Evolutionary conservation across 2,888 invertebrate genomes (phyloP), one percentile per base, ranked within the genome.

Genomic region (Acrobasis repandana): DNA sequence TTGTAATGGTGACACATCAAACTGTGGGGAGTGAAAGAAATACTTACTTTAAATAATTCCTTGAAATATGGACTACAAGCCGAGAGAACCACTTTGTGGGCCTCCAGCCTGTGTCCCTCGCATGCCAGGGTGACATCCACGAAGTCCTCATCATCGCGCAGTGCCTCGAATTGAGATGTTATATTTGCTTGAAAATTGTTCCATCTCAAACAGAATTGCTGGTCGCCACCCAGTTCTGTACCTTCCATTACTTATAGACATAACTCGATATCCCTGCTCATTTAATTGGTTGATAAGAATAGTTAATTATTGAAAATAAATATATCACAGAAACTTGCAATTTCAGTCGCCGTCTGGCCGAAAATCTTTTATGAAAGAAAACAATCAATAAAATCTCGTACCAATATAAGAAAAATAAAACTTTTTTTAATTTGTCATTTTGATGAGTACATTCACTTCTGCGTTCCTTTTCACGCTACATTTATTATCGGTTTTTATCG

Each of bases 201-300:
- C 97, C 97, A 97, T 93, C 96, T 94, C 91, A 97, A 94, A 94
- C 96, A 96, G 93, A 96, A 96, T 93, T 96, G 96, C 93, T 96
- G 96, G 93, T 96, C 95, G 87, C 94, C 94, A 86, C 91, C 93
- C 90, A 93, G 92, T 92, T 92, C 92, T 90, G 92, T 88, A 88
- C 92, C 92, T 92, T 92, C 92, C 92, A 93, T 92, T 92, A 92
- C 92, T 92, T 90, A 92, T 91, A 92, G 86, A 92, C 92, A 93
- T 93, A 92, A 92, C 92, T 93, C 85, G 90, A 87, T 92, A 89
- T 90, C 90, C 92, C 88, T 90, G 90, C 89, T 92, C 92, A 92
- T 93, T 92, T 92, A 93, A 92, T 90, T 90, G 85, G 82, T 90
- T 91, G 90, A 91, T 90, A 91, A 92, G 88, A 91, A 90, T 90